Conservation (phyloP, 2,888 invertebrate species). For the Drosophila tanythrix region DNA sequence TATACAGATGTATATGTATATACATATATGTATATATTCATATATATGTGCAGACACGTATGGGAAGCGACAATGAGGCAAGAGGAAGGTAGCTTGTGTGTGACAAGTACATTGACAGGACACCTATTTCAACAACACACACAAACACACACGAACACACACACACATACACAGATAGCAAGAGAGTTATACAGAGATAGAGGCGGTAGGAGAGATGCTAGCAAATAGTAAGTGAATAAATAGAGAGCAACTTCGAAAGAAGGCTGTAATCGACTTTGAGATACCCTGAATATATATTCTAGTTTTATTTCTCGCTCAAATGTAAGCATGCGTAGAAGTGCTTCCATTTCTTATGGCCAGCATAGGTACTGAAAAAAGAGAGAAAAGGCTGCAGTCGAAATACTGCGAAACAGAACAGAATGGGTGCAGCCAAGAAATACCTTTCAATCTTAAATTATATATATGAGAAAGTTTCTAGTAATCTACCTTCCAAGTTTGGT, state of each 20-base stretch:
- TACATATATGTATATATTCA: constrained; percentile 6
- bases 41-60: constrained; percentile 7
- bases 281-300: neutral
- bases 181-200: neutral
- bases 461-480: too few species aligned
- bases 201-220: neutral
- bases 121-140: constrained; percentile 51
- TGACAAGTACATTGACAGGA: constrained; percentile 58
- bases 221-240: constrained; percentile 11
- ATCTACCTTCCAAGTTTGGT: neutral
- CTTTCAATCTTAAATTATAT: too few species aligned
- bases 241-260: neutral
- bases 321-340: neutral
- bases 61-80: constrained; percentile 39
- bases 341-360: too few species aligned
- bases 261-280: neutral
- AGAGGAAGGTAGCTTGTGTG: constrained; percentile 25
- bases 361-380: too few species aligned
- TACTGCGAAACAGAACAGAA: neutral
- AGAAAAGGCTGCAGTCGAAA: too few species aligned
- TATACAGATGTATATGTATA: constrained; percentile 1
- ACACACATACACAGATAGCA: neutral
- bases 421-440: neutral
- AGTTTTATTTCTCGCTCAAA: neutral
- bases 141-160: neutral